phyloP scores from a whole-genome alignment of 2,888 invertebrate species.

The Drosophila bunnanda region DNA sequence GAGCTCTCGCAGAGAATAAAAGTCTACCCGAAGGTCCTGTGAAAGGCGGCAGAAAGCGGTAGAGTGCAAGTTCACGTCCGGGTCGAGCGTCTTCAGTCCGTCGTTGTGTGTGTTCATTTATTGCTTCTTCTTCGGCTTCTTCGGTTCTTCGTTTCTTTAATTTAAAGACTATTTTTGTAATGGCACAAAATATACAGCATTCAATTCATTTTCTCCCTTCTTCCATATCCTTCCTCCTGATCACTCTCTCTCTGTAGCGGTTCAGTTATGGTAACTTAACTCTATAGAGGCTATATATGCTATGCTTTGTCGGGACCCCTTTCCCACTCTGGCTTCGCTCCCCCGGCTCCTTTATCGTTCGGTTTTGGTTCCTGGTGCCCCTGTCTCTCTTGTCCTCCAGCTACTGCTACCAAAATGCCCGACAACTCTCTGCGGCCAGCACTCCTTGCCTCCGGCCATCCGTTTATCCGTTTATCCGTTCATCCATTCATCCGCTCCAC shows the following conservation, averaged over 20 bases:
- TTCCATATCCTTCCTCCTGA: constrained; percentile 11
- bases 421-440: constrained; percentile 52
- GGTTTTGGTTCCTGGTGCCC: constrained; percentile 23
- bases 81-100: constrained; percentile 35
- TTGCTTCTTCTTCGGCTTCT: constrained; percentile 71
- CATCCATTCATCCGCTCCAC: constrained; percentile 32
- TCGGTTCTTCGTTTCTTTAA: constrained; percentile 38
- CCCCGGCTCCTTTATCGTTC: constrained; percentile 10
- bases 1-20: constrained; percentile 23
- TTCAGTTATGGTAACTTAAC: constrained; percentile 41
- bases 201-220: constrained; percentile 35
- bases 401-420: constrained; percentile 42
- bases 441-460: constrained; percentile 32
- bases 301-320: constrained; percentile 36
- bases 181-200: constrained; percentile 79
- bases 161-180: constrained; percentile 66
- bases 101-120: constrained; percentile 66
- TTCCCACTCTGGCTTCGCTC: constrained; percentile 19
- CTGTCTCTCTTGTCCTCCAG: constrained; percentile 24
- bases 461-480: constrained; percentile 43
- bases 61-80: constrained; percentile 19
- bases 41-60: background rate
- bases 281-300: constrained; percentile 43
- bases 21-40: constrained; percentile 40
- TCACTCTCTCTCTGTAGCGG: constrained; percentile 16